Evolutionary conservation across 2,113 vertebrate species (phyloP).

Genomic region (Takifugu bimaculatus): DNA sequence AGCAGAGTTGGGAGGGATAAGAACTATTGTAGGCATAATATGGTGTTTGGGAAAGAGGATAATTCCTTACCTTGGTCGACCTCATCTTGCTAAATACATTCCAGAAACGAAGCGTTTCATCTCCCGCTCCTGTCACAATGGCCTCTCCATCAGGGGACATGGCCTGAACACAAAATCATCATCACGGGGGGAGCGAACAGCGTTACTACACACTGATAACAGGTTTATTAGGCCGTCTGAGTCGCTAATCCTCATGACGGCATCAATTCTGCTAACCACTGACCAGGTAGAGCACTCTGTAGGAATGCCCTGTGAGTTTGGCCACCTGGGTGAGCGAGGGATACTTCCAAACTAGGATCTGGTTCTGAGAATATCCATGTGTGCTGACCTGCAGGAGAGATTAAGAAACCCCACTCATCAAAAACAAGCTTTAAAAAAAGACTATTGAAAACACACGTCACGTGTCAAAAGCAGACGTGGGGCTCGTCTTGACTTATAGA

Average conservation of each 20-base stretch:
- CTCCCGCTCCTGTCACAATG: slow-evolving; percentile 95
- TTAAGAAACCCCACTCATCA: neutral
- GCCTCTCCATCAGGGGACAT: slow-evolving; percentile 99
- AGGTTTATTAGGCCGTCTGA: too few relatives aligned
- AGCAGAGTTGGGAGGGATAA: neutral
- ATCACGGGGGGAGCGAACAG: slow-evolving; percentile 7
- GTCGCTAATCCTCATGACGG: neutral
- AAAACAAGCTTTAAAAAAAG: neutral
- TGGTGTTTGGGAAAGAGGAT: neutral
- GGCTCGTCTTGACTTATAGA: too few relatives aligned
- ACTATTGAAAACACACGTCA: too few relatives aligned
- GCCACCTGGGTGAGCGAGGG: slow-evolving; percentile 96
- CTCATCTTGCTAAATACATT: slow-evolving; percentile 98
- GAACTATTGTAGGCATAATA: too few relatives aligned
- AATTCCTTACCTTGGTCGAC: slow-evolving; percentile 85
- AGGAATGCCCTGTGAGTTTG: slow-evolving; percentile 95
- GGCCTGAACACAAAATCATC: slow-evolving; percentile 71
- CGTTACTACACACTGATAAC: too few relatives aligned
- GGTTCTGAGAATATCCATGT: slow-evolving; percentile 97
- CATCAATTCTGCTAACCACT: slow-evolving; percentile 17
- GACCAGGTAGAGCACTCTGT: slow-evolving; percentile 94
- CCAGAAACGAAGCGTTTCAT: slow-evolving; percentile 96
- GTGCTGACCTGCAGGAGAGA: slow-evolving; percentile 86
- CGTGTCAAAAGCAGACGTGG: too few relatives aligned
- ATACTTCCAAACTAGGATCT: slow-evolving; percentile 99